phyloP scores from a whole-genome alignment of 2,888 invertebrate species.

The Drosophila atripex region DNA sequence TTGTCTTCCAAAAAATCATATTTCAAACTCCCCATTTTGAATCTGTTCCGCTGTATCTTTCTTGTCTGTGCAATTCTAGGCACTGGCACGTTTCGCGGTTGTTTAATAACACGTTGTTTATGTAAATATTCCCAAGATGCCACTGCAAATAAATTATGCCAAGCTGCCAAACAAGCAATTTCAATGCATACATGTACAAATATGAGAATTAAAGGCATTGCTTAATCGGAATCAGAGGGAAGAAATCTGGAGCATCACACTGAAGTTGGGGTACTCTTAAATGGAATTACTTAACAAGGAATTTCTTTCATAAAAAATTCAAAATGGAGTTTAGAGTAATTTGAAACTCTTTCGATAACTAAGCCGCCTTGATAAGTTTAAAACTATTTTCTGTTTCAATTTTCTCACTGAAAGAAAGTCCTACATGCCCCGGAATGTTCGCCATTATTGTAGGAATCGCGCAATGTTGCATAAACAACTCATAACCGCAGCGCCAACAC shows the following conservation, averaged over 20 bases:
- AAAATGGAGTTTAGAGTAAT: no score
- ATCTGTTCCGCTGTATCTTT: no score
- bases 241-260: not conserved
- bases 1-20: conserved; percentile 23
- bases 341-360: not conserved
- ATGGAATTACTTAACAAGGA: no score
- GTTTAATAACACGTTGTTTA: conserved; percentile 41
- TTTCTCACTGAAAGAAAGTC: not conserved
- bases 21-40: not conserved
- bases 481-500: conserved; percentile 48
- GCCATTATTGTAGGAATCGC: conserved; percentile 25
- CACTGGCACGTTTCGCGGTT: not conserved
- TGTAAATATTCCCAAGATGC: conserved; percentile 39
- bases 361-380: not conserved
- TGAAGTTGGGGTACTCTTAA: conserved; percentile 9
- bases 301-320: no score
- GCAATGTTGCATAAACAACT: conserved; percentile 61
- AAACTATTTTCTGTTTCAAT: not conserved
- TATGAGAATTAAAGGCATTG: conserved; percentile 33
- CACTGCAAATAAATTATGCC: conserved; percentile 40
- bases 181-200: conserved; percentile 17
- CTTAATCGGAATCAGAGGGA: conserved; percentile 13
- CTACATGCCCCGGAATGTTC: conserved; percentile 5
- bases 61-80: not conserved
- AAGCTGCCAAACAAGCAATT: conserved; percentile 30